Evolutionary conservation across 2,113 vertebrate genomes (phyloP).

Genomic region (Neotragus moschatus): DNA sequence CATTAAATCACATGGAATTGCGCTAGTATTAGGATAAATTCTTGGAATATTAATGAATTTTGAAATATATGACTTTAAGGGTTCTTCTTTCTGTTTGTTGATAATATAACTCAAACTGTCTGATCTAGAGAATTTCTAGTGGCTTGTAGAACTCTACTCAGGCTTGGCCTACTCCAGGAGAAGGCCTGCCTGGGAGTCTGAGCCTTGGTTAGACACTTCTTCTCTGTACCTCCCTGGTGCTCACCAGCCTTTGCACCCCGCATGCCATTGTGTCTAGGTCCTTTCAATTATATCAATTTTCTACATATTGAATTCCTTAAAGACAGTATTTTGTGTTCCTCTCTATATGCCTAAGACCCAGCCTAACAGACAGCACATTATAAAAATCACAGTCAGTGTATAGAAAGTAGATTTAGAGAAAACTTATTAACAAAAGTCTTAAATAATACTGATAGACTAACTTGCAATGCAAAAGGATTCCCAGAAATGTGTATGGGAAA

Average conservation of each 20-base stretch:
- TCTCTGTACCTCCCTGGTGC: accelerated
- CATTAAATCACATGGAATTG: background rate
- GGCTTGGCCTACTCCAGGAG: background rate
- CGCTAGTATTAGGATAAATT: accelerated
- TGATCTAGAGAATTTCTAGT: background rate
- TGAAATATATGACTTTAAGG: background rate
- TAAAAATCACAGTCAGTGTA: background rate
- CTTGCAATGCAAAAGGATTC: background rate
- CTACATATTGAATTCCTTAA: background rate
- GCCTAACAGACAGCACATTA: accelerated
- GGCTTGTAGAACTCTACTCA: too few relatives aligned
- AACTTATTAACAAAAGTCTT: background rate
- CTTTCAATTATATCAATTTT: background rate
- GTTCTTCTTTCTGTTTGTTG: background rate
- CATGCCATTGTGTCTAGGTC: accelerated
- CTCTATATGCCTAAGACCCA: background rate
- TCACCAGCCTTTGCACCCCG: accelerated
- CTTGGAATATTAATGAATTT: background rate
- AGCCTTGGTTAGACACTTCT: accelerated
- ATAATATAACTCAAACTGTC: background rate
- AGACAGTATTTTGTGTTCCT: accelerated
- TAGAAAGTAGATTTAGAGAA: background rate
- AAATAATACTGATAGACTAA: background rate
- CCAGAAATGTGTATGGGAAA: background rate
- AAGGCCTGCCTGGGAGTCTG: background rate